Evolutionary conservation across 1,140 invertebrate genomes (phyloP).

Genomic region (Wasmannia auropunctata): DNA sequence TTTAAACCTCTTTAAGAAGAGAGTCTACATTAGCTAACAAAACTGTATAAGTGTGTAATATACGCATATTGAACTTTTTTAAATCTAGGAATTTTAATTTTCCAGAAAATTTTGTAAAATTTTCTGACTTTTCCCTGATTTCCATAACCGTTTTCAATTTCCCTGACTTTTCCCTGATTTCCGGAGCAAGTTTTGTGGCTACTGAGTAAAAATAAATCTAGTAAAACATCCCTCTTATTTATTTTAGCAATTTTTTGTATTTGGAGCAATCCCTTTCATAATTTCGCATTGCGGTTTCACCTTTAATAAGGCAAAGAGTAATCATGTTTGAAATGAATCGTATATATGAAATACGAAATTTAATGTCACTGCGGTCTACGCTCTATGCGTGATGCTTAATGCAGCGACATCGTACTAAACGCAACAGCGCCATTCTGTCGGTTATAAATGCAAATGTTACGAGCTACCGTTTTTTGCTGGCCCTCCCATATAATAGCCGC

Average conservation of each 20-base stretch:
- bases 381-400: slow-evolving; percentile 28
- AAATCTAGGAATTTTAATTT: too few species aligned
- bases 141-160: too few species aligned
- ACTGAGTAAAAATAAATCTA: neutral
- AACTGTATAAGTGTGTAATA: too few species aligned
- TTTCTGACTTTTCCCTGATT: too few species aligned
- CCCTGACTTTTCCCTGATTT: too few species aligned
- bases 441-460: slow-evolving; percentile 59
- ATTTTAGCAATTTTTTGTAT: neutral
- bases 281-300: neutral
- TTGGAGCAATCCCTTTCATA: neutral
- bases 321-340: slow-evolving; percentile 2
- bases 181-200: too few species aligned
- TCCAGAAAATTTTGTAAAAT: too few species aligned
- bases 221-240: neutral
- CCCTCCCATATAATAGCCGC: slow-evolving; percentile 18
- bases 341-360: slow-evolving; percentile 28
- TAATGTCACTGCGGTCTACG: slow-evolving; percentile 24
- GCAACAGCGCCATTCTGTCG: slow-evolving; percentile 21
- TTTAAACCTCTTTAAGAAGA: too few species aligned
- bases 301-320: slow-evolving; percentile 7
- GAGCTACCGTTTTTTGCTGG: slow-evolving; percentile 44
- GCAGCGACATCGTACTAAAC: slow-evolving; percentile 38
- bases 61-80: too few species aligned
- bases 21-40: too few species aligned